Evolutionary conservation across 2,888 invertebrate genomes (phyloP), one percentile per base, ranked within the genome.

Genomic region (Liodrosophila aerea): DNA sequence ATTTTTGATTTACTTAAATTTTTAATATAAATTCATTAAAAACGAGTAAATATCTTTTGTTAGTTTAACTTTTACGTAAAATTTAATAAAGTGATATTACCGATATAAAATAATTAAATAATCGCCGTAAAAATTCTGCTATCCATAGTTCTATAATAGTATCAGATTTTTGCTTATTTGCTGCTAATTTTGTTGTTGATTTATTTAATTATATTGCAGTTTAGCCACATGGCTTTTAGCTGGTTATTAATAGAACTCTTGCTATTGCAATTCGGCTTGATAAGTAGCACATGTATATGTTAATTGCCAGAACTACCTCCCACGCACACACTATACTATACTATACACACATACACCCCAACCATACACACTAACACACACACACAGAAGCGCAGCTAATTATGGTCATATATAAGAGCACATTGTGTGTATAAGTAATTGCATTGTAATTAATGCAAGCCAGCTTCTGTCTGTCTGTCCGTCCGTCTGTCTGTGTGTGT

Each of bases 391-490:
- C 16, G 13, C 22, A 57, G 49, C 71, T 72, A 72, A 73, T 78
- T 76, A 73, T 53, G 47, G 31, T 31, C 53, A 76, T 59, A 47
- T 36, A 56, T 44, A 50, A 4, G 47, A 41, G 47, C 43, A 46
- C 37, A 37, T 31, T 50, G 71, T 47, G 52, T 59, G 59, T 62
- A 60, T 64, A 78, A 67, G 71, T 63, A 80, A 71, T 82, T 81
- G 83, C 73, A 76, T 59, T 70, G 68, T 71, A 80, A 75, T 85
- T 80, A 80, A 80, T 83, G 71, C 71, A 77, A 56, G 57, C 37
- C 39, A 30, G 36, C 36, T 31, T 30, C 22, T 27, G 22, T 40
- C 27, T 43, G 8, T 43, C 2, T 16, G 11, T 34, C 7, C n/a
- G n/a, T n/a, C n/a, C n/a, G n/a, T 40, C 11, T 47, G 47, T 36